Conservation (phyloP, 2,888 invertebrate species). For the Silvanus unidentatus region DNA sequence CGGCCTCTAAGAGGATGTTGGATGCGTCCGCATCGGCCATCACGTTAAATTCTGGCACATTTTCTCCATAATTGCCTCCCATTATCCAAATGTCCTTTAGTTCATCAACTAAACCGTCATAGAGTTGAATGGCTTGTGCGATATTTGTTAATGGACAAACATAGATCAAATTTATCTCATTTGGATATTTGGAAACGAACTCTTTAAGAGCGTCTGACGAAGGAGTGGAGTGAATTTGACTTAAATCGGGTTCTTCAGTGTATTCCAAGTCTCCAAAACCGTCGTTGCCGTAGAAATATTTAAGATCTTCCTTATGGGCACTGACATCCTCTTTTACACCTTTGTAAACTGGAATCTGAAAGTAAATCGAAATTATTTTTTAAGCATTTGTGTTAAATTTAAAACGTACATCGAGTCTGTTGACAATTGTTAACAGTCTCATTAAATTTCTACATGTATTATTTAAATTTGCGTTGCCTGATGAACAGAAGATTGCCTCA, state of each 20-base stretch:
- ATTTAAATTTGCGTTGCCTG: constrained; percentile 66
- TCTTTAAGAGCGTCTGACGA: constrained; percentile 58
- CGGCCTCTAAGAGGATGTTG: neutral
- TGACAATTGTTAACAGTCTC: constrained; percentile 56
- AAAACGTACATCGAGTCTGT: constrained; percentile 54
- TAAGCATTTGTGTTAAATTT: no score
- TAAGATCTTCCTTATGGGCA: no score
- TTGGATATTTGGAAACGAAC: constrained; percentile 52
- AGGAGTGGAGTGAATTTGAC: constrained; percentile 24
- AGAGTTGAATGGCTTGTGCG: constrained; percentile 66
- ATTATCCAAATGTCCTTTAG: constrained; percentile 68
- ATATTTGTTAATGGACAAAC: constrained; percentile 76
- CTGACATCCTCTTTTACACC: no score
- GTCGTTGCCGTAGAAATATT: no score
- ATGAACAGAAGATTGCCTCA: constrained; percentile 66
- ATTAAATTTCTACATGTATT: constrained; percentile 66
- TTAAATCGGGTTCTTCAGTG: constrained; percentile 38
- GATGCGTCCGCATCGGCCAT: neutral
- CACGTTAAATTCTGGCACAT: neutral
- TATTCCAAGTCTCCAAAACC: constrained; percentile 63
- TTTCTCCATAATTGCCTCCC: constrained; percentile 71
- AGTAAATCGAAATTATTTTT: no score
- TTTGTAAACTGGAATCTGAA: no score
- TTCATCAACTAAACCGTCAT: constrained; percentile 56
- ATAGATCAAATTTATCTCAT: constrained; percentile 57